phyloP scores from a whole-genome alignment of 2,888 invertebrate genomes.

The Eutolmus rufibarbis region DNA sequence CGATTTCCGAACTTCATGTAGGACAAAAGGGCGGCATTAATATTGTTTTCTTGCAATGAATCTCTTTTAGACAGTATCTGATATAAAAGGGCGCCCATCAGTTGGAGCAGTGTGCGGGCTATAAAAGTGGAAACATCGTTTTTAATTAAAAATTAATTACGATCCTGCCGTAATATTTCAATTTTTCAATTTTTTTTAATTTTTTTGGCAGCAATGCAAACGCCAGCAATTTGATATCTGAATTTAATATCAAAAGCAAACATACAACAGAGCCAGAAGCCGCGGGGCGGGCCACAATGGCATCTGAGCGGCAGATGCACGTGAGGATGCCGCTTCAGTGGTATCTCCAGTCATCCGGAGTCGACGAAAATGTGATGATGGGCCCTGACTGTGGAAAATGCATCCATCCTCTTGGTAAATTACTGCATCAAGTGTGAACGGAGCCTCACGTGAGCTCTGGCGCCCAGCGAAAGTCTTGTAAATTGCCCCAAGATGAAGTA shows the following conservation, averaged over 20 bases:
- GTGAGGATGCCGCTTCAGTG: background rate
- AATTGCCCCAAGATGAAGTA: background rate
- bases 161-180: background rate
- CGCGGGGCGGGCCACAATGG: background rate
- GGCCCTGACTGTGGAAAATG: background rate
- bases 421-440: background rate
- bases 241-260: background rate
- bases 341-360: background rate
- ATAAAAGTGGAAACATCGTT: background rate
- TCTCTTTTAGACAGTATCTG: background rate
- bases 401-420: background rate
- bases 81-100: background rate
- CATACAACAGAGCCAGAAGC: background rate
- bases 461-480: background rate
- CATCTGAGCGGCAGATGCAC: background rate
- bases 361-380: background rate
- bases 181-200: background rate
- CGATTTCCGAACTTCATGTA: background rate
- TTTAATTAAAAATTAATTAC: background rate
- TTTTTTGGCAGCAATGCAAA: background rate
- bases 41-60: background rate
- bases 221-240: background rate
- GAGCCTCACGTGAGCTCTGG: background rate
- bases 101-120: background rate
- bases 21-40: background rate